Conservation (phyloP, 2,113 vertebrate species). For the Platysteira castanea region DNA sequence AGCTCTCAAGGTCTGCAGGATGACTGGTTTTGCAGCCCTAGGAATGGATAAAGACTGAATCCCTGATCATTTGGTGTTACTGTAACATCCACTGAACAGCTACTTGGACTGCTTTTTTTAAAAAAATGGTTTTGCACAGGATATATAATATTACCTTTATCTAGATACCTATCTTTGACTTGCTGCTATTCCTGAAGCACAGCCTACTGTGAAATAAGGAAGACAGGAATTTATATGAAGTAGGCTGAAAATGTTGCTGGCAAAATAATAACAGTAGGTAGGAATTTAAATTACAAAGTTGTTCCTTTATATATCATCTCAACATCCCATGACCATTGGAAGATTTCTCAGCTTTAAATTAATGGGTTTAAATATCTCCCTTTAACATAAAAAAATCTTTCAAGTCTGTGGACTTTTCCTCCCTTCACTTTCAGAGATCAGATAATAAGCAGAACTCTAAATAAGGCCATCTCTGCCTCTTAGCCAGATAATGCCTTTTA, state of each 20-base stretch:
- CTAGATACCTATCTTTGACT: not conserved
- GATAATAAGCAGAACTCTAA: not conserved
- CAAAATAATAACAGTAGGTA: not conserved
- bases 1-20: not conserved
- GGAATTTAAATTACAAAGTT: not conserved
- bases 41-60: not conserved
- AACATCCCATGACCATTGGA: not conserved
- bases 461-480: constrained; percentile 12
- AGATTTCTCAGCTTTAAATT: not conserved
- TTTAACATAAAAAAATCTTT: not conserved
- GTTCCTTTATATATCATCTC: not conserved
- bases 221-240: not conserved
- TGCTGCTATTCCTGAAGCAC: not conserved
- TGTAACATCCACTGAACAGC: not conserved
- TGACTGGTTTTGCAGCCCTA: not conserved
- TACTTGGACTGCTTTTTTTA: not conserved
- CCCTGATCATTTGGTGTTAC: not conserved
- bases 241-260: not conserved
- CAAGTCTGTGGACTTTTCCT: not conserved
- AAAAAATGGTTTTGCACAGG: not conserved
- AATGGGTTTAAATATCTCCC: not conserved
- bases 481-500: constrained; percentile 25
- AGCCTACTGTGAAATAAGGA: not conserved
- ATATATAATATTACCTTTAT: not conserved
- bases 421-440: not conserved